phyloP scores from a whole-genome alignment of 2,888 invertebrate genomes.

The Hypomecis atomaria region DNA sequence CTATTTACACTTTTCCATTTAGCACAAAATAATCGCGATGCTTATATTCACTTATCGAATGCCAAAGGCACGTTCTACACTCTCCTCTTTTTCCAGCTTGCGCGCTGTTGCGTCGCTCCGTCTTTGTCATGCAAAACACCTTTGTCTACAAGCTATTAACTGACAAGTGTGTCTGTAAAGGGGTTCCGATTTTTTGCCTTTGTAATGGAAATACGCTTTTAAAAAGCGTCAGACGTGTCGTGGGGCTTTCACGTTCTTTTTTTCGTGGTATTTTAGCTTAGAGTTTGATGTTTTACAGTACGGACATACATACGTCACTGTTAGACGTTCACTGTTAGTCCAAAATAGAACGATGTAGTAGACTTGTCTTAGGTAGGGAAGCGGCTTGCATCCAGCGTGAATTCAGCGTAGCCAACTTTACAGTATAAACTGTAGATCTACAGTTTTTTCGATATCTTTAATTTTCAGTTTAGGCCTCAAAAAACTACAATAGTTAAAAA shows the following conservation, averaged over 20 bases:
- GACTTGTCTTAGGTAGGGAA: no score
- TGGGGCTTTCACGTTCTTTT: slow-evolving; percentile 3
- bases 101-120: background rate
- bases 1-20: slow-evolving; percentile 57
- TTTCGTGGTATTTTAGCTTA: background rate
- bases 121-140: slow-evolving; percentile 58
- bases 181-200: slow-evolving; percentile 50
- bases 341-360: no score
- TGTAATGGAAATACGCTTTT: slow-evolving; percentile 52
- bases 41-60: slow-evolving; percentile 54
- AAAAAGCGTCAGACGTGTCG: slow-evolving; percentile 26
- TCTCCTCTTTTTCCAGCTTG: slow-evolving; percentile 16
- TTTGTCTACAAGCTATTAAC: slow-evolving; percentile 58
- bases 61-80: slow-evolving; percentile 38
- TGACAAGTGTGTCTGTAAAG: slow-evolving; percentile 53
- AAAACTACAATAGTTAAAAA: no score
- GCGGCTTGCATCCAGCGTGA: no score
- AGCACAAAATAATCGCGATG: slow-evolving; percentile 54
- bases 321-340: no score
- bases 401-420: no score
- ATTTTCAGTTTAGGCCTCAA: no score
- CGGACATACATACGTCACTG: no score
- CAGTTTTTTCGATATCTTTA: no score
- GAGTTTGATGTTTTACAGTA: background rate
- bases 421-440: no score